Evolutionary conservation across 2,888 invertebrate genomes (phyloP).

Genomic region (Epistrophe eligans): DNA sequence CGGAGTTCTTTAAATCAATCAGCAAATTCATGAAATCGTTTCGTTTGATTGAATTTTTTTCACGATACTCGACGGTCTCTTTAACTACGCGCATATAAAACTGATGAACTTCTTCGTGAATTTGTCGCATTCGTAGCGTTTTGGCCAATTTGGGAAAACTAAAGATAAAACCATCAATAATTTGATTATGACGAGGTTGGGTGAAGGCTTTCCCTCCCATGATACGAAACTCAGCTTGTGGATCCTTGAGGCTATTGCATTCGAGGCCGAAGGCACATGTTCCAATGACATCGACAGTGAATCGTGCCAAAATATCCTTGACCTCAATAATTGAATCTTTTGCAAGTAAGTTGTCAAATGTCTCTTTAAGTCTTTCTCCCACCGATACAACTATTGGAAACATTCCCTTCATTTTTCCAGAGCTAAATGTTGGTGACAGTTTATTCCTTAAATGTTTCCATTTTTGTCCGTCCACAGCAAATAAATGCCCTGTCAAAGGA

Average conservation of each 20-base stretch:
- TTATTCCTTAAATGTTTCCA: constrained; percentile 82
- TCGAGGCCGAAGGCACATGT: constrained; percentile 84
- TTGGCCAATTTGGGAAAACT: constrained; percentile 78
- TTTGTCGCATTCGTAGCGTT: constrained; percentile 77
- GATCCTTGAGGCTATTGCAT: constrained; percentile 83
- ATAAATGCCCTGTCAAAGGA: constrained; percentile 82
- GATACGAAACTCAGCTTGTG: constrained; percentile 81
- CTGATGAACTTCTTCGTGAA: constrained; percentile 77
- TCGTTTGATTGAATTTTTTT: constrained; percentile 80
- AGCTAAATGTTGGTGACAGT: constrained; percentile 79
- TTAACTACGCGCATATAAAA: constrained; percentile 83
- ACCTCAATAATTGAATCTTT: constrained; percentile 80
- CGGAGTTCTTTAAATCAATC: constrained; percentile 83
- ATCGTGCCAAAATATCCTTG: constrained; percentile 83
- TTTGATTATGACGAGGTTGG: constrained; percentile 71
- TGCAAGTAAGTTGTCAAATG: neutral
- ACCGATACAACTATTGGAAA: constrained; percentile 79
- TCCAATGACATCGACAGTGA: constrained; percentile 85
- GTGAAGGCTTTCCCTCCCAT: constrained; percentile 79
- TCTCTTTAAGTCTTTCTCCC: constrained; percentile 75
- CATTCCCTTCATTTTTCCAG: constrained; percentile 79
- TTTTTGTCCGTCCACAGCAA: constrained; percentile 82
- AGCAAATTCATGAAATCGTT: constrained; percentile 85
- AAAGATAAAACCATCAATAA: constrained; percentile 76
- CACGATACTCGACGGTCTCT: constrained; percentile 82